A percentile compares a stretch with the other conserved stretches of the same genome.
phyloP scores from a whole-genome alignment of 2,113 vertebrate species.

The Meleagris gallopavo region DNA sequence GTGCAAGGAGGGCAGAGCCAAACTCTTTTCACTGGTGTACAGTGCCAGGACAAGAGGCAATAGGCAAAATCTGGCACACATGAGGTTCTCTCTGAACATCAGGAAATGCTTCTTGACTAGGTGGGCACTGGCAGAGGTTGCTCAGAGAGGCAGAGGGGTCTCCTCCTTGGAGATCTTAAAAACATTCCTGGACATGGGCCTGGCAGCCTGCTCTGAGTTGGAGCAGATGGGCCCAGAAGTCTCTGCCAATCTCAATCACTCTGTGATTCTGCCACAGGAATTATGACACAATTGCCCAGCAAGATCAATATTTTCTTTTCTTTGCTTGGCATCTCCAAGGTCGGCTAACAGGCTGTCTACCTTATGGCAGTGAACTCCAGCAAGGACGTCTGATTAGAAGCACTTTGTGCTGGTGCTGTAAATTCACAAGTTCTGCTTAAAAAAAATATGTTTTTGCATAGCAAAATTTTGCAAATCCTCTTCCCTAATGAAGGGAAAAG shows the following conservation, averaged over 20 bases:
- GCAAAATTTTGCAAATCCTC: background rate
- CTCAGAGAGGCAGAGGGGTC: background rate
- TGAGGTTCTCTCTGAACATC: background rate
- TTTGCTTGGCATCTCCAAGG: background rate
- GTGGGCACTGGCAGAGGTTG: background rate
- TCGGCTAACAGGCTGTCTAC: background rate
- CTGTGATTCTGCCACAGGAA: background rate
- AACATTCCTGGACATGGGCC: background rate
- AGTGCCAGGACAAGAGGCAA: background rate
- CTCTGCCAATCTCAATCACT: background rate
- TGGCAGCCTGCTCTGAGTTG: background rate
- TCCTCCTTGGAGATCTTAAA: background rate
- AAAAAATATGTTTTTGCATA: background rate
- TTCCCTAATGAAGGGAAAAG: background rate
- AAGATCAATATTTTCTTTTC: background rate
- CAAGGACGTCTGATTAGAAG: background rate
- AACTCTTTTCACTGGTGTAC: background rate
- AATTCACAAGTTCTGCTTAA: background rate
- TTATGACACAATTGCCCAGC: background rate
- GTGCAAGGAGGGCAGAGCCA: background rate
- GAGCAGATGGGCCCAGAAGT: background rate
- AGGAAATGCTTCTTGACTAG: background rate
- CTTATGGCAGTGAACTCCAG: background rate
- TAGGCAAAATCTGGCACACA: background rate
- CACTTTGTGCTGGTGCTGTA: background rate